Conservation (phyloP, 2,113 vertebrate species). For the Gymnogyps californianus region DNA sequence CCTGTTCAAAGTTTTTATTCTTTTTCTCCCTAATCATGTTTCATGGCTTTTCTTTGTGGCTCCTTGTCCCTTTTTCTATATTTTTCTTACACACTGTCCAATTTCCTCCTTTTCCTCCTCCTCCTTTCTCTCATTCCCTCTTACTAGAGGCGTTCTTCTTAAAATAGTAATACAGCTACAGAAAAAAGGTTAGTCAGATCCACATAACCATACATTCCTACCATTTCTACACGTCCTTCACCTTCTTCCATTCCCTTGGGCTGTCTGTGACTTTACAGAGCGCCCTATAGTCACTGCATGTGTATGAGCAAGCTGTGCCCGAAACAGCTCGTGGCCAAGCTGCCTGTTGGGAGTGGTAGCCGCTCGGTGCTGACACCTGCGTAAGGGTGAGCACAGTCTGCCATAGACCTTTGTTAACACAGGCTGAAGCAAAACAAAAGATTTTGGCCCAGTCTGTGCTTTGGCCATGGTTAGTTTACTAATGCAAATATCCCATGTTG, state of each 20-base stretch:
- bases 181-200: background rate
- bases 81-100: background rate
- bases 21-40: background rate
- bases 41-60: background rate
- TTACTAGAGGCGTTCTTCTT: background rate
- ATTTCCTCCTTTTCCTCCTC: background rate
- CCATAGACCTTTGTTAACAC: background rate
- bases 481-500: background rate
- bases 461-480: rapidly evolving
- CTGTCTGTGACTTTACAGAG: background rate
- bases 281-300: background rate
- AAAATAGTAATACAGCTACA: background rate
- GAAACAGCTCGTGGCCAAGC: background rate
- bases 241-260: background rate
- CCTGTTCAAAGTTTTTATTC: background rate
- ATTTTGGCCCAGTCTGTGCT: background rate
- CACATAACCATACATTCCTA: background rate
- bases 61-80: background rate
- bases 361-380: rapidly evolving
- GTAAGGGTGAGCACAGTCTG: background rate
- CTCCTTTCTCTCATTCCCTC: background rate
- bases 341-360: background rate
- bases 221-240: background rate
- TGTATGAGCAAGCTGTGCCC: background rate
- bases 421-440: background rate